Conservation (phyloP, 2,113 vertebrate species). For the Neotragus moschatus region DNA sequence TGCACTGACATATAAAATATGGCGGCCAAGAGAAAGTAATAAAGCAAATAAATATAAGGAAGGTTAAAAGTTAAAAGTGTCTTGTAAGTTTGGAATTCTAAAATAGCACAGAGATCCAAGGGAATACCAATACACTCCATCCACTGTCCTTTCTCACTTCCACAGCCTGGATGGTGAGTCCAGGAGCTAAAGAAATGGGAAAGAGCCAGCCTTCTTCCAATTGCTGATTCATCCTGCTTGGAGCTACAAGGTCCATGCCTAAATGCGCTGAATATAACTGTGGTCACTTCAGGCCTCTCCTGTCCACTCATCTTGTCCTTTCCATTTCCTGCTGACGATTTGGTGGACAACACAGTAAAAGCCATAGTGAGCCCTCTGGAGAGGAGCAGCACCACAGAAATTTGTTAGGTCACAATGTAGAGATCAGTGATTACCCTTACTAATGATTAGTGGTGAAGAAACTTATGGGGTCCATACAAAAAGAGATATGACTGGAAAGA, state of each 20-base stretch:
- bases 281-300: background rate
- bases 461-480: background rate
- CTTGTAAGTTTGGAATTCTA: background rate
- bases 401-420: background rate
- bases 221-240: background rate
- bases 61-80: background rate
- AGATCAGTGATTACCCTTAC: background rate
- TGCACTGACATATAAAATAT: background rate
- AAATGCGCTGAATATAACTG: background rate
- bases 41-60: background rate
- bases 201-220: too few relatives aligned
- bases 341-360: background rate
- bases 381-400: background rate
- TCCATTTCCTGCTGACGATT: background rate
- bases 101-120: background rate
- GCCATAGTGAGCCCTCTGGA: background rate
- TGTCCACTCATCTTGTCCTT: background rate
- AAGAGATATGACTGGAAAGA: background rate
- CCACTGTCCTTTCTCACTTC: background rate
- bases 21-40: background rate
- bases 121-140: background rate
- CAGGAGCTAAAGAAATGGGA: too few relatives aligned
- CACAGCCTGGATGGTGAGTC: background rate
- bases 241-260: background rate
- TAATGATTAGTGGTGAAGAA: background rate